Evolutionary conservation across 2,888 invertebrate species (phyloP).

Genomic region (Drosophila mimetica): DNA sequence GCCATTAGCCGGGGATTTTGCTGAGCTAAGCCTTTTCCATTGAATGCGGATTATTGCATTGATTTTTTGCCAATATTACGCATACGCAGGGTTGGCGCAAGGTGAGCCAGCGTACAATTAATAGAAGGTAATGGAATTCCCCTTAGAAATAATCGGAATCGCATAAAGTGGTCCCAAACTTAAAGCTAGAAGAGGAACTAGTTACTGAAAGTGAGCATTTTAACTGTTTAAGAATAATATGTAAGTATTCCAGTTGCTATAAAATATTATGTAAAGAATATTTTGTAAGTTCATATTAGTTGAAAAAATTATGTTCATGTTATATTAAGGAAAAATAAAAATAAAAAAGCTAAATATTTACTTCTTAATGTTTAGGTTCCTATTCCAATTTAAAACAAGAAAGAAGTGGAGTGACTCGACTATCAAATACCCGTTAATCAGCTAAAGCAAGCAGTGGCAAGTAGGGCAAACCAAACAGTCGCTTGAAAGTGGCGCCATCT

Average conservation of each 20-base stretch:
- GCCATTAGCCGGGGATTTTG: conserved; percentile 69
- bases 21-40: conserved; percentile 64
- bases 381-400: no score
- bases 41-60: conserved; percentile 60
- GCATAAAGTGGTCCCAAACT: neutral
- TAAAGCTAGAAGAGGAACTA: neutral
- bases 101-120: conserved; percentile 33
- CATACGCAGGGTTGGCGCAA: conserved; percentile 48
- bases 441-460: no score
- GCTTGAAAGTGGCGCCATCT: no score
- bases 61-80: conserved; percentile 61
- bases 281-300: no score
- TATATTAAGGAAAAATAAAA: no score
- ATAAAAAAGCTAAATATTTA: no score
- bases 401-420: no score
- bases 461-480: no score
- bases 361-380: no score
- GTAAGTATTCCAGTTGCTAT: neutral
- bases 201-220: neutral
- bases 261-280: no score
- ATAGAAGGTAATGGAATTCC: neutral
- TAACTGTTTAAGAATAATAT: neutral
- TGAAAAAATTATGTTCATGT: no score
- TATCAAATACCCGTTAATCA: no score
- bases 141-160: neutral